Evolutionary conservation across 23 tunicate genomes (phyloP).

Genomic region (Ascidia mentula): DNA sequence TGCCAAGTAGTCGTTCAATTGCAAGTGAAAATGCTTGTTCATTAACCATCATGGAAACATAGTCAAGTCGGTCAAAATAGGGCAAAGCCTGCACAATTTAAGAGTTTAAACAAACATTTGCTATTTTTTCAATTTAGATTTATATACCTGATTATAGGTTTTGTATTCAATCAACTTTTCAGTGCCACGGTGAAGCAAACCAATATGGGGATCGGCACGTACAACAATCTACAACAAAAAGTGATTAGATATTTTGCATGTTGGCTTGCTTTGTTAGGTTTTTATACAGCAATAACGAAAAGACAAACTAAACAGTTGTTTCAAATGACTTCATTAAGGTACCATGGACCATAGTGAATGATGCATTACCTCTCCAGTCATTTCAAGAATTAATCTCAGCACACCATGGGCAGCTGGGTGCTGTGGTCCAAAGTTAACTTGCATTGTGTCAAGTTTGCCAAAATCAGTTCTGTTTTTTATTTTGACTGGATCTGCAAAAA

Average conservation of each 20-base stretch:
- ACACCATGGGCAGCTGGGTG: constrained; percentile 86
- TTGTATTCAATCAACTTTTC: constrained; percentile 98
- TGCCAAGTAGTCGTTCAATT: constrained; percentile 70
- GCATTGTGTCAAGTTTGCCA: constrained; percentile 12
- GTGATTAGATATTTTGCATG: not conserved
- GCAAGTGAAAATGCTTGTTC: constrained; percentile 91
- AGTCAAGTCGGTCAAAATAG: constrained; percentile 96
- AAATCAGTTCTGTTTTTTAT: not conserved
- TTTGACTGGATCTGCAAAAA: not conserved
- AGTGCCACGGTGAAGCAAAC: constrained; percentile 88
- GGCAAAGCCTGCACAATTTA: constrained; percentile 87
- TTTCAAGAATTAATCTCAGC: constrained; percentile 80
- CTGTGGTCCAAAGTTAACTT: constrained; percentile 22
- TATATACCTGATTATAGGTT: constrained; percentile 89
- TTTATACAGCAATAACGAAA: not conserved
- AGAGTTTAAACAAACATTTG: too few relatives aligned
- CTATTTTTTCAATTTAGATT: too few relatives aligned
- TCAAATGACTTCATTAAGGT: too few relatives aligned
- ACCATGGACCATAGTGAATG: too few relatives aligned
- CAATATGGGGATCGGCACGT: constrained; percentile 98
- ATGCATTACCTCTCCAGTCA: constrained; percentile 87
- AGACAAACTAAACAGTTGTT: not conserved
- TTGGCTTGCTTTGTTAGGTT: not conserved
- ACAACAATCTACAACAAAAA: constrained; percentile 46
- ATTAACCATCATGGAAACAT: constrained; percentile 96